Evolutionary conservation across 2,888 invertebrate genomes (phyloP).

Genomic region (Clusia tigrina): DNA sequence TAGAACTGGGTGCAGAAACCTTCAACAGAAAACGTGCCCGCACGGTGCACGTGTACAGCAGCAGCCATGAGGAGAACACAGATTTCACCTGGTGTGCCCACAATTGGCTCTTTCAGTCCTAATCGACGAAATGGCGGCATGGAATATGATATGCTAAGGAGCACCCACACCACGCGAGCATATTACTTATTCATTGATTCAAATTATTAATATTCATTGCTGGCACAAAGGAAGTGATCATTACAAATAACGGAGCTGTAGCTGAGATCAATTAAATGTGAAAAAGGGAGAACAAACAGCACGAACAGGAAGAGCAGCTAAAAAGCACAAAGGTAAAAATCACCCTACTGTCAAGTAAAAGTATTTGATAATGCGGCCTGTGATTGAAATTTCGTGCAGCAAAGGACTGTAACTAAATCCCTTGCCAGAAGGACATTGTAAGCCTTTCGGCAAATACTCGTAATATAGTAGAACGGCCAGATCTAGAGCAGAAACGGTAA

Average conservation of each 20-base stretch:
- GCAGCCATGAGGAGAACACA: no score
- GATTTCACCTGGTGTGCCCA: no score
- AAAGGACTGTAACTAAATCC: conserved; percentile 43
- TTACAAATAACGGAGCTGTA: conserved; percentile 9
- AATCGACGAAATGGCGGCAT: no score
- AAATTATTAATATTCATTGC: conserved; percentile 6
- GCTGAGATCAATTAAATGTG: background rate
- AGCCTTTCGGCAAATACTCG: conserved; percentile 14
- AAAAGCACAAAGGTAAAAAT: background rate
- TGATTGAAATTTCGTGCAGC: conserved; percentile 2
- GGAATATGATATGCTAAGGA: background rate
- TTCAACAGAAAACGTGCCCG: no score
- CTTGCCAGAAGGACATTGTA: conserved; percentile 26
- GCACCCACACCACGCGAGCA: background rate
- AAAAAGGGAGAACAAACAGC: no score
- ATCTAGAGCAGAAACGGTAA: conserved; percentile 3
- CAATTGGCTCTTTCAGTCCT: no score
- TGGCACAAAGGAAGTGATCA: conserved; percentile 1
- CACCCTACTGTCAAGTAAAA: conserved; percentile 3
- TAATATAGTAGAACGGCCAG: background rate
- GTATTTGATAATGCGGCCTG: no score
- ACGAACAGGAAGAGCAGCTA: background rate
- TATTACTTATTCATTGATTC: no score
- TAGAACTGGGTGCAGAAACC: no score
- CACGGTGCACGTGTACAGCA: no score